These are phyloP conservation scores for Varanus salvator DNA, from an alignment of 2,113 vertebrate species.

Conservation along the genomic window DNA sequence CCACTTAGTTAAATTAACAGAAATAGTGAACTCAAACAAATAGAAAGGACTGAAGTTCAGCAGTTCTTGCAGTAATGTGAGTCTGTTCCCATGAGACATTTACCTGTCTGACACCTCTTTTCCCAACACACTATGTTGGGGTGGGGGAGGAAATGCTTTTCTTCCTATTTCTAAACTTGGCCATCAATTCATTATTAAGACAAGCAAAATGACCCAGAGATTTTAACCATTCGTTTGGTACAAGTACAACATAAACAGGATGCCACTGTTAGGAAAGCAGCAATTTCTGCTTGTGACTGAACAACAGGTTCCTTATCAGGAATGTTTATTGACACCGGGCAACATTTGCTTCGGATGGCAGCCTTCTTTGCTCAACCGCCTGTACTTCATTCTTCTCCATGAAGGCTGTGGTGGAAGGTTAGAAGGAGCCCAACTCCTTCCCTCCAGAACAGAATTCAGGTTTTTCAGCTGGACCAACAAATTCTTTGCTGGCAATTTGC, in stretches of 20 bases:
- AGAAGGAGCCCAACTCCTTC: conserved; percentile 13
- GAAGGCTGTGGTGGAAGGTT: conserved; percentile 27
- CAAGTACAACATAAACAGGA: conserved; percentile 33
- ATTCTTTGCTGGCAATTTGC: conserved; percentile 4
- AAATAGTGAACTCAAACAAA: conserved; percentile 28
- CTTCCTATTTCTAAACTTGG: conserved; percentile 31
- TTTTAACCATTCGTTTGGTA: conserved; percentile 42
- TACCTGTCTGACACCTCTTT: conserved; percentile 18
- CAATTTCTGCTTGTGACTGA: conserved; percentile 42
- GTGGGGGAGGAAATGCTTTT: conserved; percentile 5
- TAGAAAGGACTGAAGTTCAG: conserved; percentile 27
- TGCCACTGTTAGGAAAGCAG: conserved; percentile 24
- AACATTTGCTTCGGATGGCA: conserved; percentile 28
- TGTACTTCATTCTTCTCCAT: conserved; percentile 38
- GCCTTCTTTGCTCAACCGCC: not conserved
- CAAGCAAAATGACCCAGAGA: conserved; percentile 42
- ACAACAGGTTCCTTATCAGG: conserved; percentile 32
- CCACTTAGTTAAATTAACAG: conserved; percentile 47
- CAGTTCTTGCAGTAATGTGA: conserved; percentile 19
- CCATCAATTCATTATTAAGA: conserved; percentile 49
- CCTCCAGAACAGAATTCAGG: conserved; percentile 9
- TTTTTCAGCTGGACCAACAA: conserved; percentile 29
- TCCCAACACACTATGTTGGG: not conserved
- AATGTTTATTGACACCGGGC: not conserved
- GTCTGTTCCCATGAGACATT: conserved; percentile 19